These are phyloP conservation scores for Rhopalosiphum padi DNA, from an alignment of 1,140 invertebrate genomes.

Conservation along the genomic window DNA sequence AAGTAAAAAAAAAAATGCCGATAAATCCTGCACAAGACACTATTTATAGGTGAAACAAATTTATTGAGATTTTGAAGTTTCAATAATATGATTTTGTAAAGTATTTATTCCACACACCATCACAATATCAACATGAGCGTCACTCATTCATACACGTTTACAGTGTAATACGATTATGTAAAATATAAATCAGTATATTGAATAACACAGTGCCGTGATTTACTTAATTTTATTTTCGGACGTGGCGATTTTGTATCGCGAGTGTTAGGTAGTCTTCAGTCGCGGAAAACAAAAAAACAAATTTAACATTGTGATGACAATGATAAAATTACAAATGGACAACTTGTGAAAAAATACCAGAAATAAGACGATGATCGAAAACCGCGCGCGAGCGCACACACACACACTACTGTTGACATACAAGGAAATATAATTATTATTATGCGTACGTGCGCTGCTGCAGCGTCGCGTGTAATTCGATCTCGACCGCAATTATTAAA, in stretches of 20 bases:
- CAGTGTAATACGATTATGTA: background rate
- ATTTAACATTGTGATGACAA: no score
- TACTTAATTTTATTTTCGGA: slow-evolving; percentile 11
- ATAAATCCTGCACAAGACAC: background rate
- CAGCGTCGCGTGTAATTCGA: slow-evolving; percentile 6
- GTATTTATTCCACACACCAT: no score
- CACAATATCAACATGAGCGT: background rate
- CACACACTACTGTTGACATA: background rate
- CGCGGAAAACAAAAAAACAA: background rate
- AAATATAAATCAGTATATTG: background rate
- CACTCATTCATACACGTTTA: background rate
- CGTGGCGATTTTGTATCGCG: background rate
- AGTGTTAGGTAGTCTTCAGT: background rate
- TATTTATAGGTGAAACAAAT: background rate
- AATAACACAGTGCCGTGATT: background rate
- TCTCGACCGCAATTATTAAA: slow-evolving; percentile 16
- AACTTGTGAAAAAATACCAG: background rate
- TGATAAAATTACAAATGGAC: no score
- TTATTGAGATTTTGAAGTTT: no score
- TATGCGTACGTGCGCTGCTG: background rate
- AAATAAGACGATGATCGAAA: background rate
- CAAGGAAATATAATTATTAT: background rate
- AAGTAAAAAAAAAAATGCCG: background rate
- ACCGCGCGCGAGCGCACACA: background rate
- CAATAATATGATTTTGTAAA: no score